A percentile compares a stretch with the other conserved stretches of the same genome.
Evolutionary conservation across 2,888 invertebrate species (phyloP).

Genomic region (Petrolisthes manimaculis): DNA sequence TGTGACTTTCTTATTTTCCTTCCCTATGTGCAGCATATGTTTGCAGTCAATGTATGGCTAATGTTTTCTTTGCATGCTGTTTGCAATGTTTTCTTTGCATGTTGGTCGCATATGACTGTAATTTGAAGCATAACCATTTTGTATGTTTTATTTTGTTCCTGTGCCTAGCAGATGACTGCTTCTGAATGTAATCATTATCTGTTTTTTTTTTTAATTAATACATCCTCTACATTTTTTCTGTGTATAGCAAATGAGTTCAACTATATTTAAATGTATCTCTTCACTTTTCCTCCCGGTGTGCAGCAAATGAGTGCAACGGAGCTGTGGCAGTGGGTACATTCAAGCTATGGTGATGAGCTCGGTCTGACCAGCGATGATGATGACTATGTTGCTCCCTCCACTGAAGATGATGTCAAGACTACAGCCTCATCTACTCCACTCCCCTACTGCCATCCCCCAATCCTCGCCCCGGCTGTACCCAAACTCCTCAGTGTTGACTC

Average conservation of each 20-base stretch:
- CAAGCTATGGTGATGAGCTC: constrained; percentile 92
- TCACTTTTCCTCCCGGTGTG: constrained; percentile 19
- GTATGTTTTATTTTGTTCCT: too few species aligned
- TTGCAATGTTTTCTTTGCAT: too few species aligned
- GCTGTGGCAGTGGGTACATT: constrained; percentile 92
- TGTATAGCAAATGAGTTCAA: not conserved
- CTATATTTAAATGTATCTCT: not conserved
- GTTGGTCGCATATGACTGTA: too few species aligned
- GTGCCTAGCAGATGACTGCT: too few species aligned
- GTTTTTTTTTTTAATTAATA: not conserved
- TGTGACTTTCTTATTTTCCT: too few species aligned
- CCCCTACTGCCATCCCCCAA: constrained; percentile 34
- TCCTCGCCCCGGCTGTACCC: constrained; percentile 20
- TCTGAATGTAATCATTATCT: not conserved
- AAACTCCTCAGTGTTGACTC: constrained; percentile 58
- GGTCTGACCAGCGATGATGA: constrained; percentile 94
- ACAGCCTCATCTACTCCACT: constrained; percentile 14
- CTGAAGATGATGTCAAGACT: constrained; percentile 62
- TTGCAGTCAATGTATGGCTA: too few species aligned
- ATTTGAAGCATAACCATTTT: too few species aligned
- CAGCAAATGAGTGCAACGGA: constrained; percentile 75
- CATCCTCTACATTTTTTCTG: not conserved
- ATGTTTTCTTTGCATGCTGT: too few species aligned
- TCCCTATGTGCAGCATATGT: too few species aligned
- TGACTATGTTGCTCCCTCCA: constrained; percentile 67